Percentiles rank a stretch among this genome's conserved stretches.
Conservation (phyloP, 2,113 vertebrate species). For the Pluvianellus socialis region DNA sequence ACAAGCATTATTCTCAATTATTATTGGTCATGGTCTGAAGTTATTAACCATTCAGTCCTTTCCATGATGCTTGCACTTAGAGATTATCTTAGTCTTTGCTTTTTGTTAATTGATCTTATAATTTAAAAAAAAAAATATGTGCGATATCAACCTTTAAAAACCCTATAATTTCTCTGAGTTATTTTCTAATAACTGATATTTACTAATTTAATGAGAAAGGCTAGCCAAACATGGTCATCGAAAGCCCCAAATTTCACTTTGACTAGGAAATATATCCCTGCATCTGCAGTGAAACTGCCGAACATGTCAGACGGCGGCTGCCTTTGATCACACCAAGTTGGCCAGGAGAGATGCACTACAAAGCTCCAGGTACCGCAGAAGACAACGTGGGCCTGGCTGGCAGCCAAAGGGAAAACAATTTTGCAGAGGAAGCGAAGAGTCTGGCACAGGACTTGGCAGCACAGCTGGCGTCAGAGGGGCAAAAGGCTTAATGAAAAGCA, state of each 20-base stretch:
- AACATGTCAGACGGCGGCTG: neutral
- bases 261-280: neutral
- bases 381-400: neutral
- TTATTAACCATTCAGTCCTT: slow-evolving; percentile 53
- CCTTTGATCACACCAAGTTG: slow-evolving; percentile 34
- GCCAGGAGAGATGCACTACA: slow-evolving; percentile 27
- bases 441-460: neutral
- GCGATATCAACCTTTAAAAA: slow-evolving; percentile 1
- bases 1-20: slow-evolving; percentile 32
- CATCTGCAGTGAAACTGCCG: neutral
- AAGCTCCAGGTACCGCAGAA: slow-evolving; percentile 17
- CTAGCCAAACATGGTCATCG: neutral
- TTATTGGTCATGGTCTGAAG: slow-evolving; percentile 45
- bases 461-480: accelerated
- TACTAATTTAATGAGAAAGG: slow-evolving; percentile 43
- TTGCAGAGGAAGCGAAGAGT: neutral
- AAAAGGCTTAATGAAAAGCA: neutral
- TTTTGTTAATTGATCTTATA: slow-evolving; percentile 52
- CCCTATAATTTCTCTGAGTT: neutral
- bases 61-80: neutral
- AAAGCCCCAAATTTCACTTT: slow-evolving; percentile 46
- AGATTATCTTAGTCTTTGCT: slow-evolving; percentile 41
- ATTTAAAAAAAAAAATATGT: neutral
- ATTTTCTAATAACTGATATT: neutral
- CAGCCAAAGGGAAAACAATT: neutral